These are phyloP conservation scores for Turritopsis dohrnii DNA, from an alignment of 30 jellyfish, hydroid and myxozoan species.

Conservation along the genomic window DNA sequence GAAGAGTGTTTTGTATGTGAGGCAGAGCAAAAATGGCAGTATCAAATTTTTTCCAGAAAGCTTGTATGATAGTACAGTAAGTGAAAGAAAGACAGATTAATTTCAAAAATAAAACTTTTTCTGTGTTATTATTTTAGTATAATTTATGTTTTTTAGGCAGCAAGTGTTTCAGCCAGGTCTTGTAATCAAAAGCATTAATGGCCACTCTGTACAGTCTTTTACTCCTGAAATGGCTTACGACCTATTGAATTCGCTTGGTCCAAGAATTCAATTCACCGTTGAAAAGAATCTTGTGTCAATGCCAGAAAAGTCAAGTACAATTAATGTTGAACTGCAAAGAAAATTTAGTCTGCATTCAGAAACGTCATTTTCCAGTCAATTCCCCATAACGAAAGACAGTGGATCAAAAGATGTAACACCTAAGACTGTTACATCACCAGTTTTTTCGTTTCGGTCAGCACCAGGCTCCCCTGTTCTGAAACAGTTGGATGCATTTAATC, in stretches of 20 bases:
- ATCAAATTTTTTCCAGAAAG: no score
- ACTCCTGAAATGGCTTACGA: conserved; percentile 7
- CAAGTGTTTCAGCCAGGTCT: conserved; percentile 1
- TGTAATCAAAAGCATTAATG: conserved; percentile 6
- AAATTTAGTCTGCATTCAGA: background rate
- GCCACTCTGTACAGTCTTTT: conserved; percentile 2
- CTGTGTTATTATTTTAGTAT: background rate
- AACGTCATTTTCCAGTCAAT: background rate
- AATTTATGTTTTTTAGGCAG: background rate
- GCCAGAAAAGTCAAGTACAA: background rate
- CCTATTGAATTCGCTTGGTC: background rate
- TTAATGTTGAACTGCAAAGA: background rate
- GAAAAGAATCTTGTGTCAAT: background rate
- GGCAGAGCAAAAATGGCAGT: no score
- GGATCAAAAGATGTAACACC: background rate
- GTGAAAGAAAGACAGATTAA: no score
- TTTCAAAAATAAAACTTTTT: no score
- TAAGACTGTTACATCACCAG: conserved; percentile 2
- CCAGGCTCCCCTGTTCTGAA: conserved; percentile 40
- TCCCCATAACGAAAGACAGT: background rate
- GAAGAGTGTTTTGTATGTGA: no score
- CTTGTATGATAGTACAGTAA: no score
- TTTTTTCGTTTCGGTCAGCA: background rate
- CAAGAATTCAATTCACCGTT: conserved; percentile 2
- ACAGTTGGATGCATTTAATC: conserved; percentile 9